Conservation (phyloP, 2,888 invertebrate genomes). For the Ceratothoa steindachneri region DNA sequence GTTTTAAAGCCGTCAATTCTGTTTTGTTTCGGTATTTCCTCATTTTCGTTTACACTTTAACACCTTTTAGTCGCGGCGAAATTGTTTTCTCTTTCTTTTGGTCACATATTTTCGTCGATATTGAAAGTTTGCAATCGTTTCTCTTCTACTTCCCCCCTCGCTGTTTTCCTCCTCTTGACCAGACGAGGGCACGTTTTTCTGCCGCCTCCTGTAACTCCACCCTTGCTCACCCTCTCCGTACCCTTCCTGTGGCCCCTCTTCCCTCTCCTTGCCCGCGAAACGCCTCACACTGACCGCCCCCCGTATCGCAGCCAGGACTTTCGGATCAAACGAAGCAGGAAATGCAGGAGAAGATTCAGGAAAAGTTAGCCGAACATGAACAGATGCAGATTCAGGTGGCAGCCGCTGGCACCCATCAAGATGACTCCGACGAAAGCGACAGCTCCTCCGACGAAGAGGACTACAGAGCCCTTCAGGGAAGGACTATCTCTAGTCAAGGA, state of each 20-base stretch:
- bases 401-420: conserved; percentile 52
- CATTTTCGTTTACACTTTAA: no score
- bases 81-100: no score
- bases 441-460: conserved; percentile 63
- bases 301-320: conserved; percentile 49
- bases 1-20: no score
- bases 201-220: background rate
- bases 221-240: background rate
- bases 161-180: background rate
- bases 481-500: conserved; percentile 71
- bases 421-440: conserved; percentile 57
- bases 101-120: no score
- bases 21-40: no score
- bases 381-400: background rate
- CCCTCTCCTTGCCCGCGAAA: background rate
- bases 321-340: conserved; percentile 50
- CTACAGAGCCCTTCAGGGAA: conserved; percentile 66
- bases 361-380: conserved; percentile 29
- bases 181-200: no score
- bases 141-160: no score
- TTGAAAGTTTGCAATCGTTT: no score
- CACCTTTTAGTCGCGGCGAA: no score
- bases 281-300: background rate
- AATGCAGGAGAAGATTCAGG: conserved; percentile 49
- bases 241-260: background rate